Conservation (phyloP, 1,140 invertebrate genomes). For the Heliconius himera region DNA sequence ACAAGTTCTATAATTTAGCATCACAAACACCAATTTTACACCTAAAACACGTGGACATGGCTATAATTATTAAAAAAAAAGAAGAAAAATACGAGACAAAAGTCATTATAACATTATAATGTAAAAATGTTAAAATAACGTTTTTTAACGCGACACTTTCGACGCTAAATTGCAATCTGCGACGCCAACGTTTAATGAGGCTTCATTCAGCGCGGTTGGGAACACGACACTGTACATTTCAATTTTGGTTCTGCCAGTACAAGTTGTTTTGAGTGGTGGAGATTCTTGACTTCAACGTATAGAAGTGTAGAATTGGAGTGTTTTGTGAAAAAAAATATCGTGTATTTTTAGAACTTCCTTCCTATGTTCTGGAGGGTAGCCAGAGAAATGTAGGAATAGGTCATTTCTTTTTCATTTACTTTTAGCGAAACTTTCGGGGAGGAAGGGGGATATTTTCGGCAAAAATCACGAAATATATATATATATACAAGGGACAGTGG, state of each 20-base stretch:
- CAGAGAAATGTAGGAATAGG: too few relatives aligned
- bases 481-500: too few relatives aligned
- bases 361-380: too few relatives aligned
- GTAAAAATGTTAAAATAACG: slow-evolving; percentile 16
- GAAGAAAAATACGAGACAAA: not conserved
- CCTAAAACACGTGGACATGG: not conserved
- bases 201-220: slow-evolving; percentile 44
- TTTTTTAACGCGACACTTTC: slow-evolving; percentile 21
- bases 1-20: too few relatives aligned
- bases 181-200: slow-evolving; percentile 45
- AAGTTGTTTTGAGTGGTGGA: not conserved
- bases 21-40: too few relatives aligned
- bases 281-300: not conserved
- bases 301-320: not conserved
- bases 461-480: too few relatives aligned
- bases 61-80: not conserved
- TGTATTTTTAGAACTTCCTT: too few relatives aligned
- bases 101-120: slow-evolving; percentile 10
- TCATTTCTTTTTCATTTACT: too few relatives aligned
- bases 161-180: slow-evolving; percentile 47
- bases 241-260: slow-evolving; percentile 36
- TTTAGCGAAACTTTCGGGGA: too few relatives aligned
- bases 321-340: too few relatives aligned
- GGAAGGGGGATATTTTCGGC: too few relatives aligned
- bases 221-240: slow-evolving; percentile 41